Evolutionary conservation across 1,140 invertebrate genomes (phyloP), one percentile per base, ranked within the genome.

Genomic region (Lucilia cuprina): DNA sequence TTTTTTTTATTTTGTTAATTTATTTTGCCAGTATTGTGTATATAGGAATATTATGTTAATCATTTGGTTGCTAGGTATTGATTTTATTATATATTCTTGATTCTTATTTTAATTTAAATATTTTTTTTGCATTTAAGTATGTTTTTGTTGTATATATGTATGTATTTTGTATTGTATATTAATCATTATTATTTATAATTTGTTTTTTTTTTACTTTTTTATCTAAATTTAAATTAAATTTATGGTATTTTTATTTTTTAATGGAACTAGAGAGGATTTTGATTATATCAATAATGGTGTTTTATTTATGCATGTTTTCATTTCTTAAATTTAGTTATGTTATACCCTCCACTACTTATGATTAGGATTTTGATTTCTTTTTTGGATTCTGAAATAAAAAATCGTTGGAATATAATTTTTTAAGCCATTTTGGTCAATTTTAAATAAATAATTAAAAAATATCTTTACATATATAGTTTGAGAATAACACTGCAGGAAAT

Each of bases 41-140:
- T 84, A 84, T 84, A 84, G 84, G 84, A 84, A 84, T 84, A 75
- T 82, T 84, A 84, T 84, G 84, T 84, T 84, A 84, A 84, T 84
- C 84, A 84, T 84, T 82, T 82, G 84, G 84, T 84, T 84, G 80
- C 41, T 82, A 84, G 47, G 84, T 84, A 82, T 82, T 65, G 65
- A 70, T 84, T 82, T 60, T 50, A 30, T 30, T 30, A 30, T 30
- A 82, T 34, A 49, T 82, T 35, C 82, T 50, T 82, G 47, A 13
- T 84, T 50, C 34, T 74, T 21, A 25, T 74, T 77, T 49, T 47
- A 82, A 19, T 55, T 60, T 77, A 41, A 77, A 50, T 82, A 21
- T 35, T 82, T n/a, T 82, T 7, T 75, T 13, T 75, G 34, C 19
- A 55, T 55, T 19, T 65, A 50, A 34, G 55, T 84, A 74, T 84